phyloP scores from a whole-genome alignment of 2,888 invertebrate species.

The Nemurella pictetii region DNA sequence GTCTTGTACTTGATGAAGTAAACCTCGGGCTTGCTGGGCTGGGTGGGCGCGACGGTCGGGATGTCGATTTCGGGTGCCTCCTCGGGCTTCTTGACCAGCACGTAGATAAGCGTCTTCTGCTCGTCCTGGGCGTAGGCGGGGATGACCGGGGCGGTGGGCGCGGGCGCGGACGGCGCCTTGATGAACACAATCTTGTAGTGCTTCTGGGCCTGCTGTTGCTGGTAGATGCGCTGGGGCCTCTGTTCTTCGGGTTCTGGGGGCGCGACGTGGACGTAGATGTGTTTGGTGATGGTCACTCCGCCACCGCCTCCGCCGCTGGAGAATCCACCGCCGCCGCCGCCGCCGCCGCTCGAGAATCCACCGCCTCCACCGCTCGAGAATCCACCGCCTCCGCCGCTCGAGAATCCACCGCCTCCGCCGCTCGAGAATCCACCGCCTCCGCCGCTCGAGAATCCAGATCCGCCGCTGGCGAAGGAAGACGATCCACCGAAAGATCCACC shows the following conservation, averaged over 20 bases:
- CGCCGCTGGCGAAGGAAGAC: slow-evolving; percentile 18
- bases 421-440: slow-evolving; percentile 25
- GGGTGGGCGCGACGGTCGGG: slow-evolving; percentile 78
- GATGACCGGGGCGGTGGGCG: slow-evolving; percentile 79
- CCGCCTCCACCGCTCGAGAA: slow-evolving; percentile 30
- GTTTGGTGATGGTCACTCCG: slow-evolving; percentile 70
- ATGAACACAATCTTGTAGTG: slow-evolving; percentile 93
- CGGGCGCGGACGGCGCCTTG: slow-evolving; percentile 84
- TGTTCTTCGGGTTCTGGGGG: slow-evolving; percentile 77
- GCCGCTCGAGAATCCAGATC: too few relatives aligned
- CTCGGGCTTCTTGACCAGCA: slow-evolving; percentile 85
- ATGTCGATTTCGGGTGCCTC: slow-evolving; percentile 79
- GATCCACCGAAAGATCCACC: slow-evolving; percentile 31
- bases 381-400: slow-evolving; percentile 33
- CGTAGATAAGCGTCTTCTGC: slow-evolving; percentile 82
- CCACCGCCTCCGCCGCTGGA: slow-evolving; percentile 35
- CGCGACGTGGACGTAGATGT: slow-evolving; percentile 88
- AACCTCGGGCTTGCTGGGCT: slow-evolving; percentile 86
- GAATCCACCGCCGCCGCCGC: slow-evolving; percentile 37
- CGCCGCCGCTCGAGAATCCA: slow-evolving; percentile 20
- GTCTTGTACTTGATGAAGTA: slow-evolving; percentile 88
- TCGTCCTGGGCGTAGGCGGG: slow-evolving; percentile 77
- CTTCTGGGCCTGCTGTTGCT: slow-evolving; percentile 75
- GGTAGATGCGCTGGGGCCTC: slow-evolving; percentile 60
- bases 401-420: slow-evolving; percentile 27